Evolutionary conservation across 2,888 invertebrate species (phyloP), one percentile per base, ranked within the genome.

Genomic region (Drosophila limbata): DNA sequence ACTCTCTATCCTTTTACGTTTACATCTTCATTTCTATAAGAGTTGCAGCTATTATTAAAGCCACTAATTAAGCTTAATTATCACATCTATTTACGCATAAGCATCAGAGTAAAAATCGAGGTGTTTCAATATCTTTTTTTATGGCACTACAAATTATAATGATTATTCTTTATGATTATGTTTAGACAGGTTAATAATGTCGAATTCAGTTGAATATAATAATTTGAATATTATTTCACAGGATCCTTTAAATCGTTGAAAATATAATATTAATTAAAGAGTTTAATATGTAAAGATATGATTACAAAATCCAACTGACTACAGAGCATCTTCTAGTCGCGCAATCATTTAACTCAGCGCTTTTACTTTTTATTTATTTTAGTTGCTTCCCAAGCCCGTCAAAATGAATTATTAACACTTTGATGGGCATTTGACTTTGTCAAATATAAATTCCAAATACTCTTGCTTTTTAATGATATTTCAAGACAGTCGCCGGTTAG

Each of bases 381-480:
- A n/a, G 21, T 28, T 39, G 47, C 60, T 68, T 65, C 62, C 48
- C 64, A 60, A 61, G 53, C 57, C 68, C 66, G 50, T 74, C 69
- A 69, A 69, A 69, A 64, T 69, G 63, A 61, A 57, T 61, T 73
- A 77, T 77, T 74, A 69, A 60, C 74, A 69, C 79, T 63, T 66
- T 69, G 74, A 69, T 66, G 63, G 44, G 31, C 63, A 61, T 79
- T 76, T 77, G 60, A 63, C 60, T 77, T 77, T 74, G 79, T 55
- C 77, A 78, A 77, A 74, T 62, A 78, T 57, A 79, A 77, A 79
- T 64, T 74, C 45, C 66, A 73, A 50, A 52, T 37, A 55, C 45
- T 66, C 47, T 69, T 69, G 60, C 52, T 62, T 75, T 65, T 75
- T 69, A 61, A 69, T 75, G 55, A 69, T 61, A 52, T 45, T 59